Percentiles rank a stretch among this genome's conserved stretches.
These are phyloP conservation scores for Cotesia chilonis DNA, from an alignment of 1,140 invertebrate species.

Conservation along the genomic window DNA sequence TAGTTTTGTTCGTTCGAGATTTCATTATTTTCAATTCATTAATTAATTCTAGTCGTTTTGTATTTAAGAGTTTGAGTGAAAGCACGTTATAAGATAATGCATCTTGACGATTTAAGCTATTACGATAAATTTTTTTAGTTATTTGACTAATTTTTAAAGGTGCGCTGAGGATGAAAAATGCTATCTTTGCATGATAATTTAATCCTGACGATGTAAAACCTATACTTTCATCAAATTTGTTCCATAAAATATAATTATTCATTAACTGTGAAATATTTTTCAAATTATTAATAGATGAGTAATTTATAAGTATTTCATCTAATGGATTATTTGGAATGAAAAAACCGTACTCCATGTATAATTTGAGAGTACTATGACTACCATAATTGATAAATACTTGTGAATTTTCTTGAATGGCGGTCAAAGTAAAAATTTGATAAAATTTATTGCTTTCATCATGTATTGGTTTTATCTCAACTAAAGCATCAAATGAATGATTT, in stretches of 20 bases:
- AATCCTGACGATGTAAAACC: constrained; percentile 67
- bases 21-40: constrained; percentile 47
- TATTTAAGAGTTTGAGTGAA: constrained; percentile 47
- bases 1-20: constrained; percentile 36
- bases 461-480: constrained; percentile 65
- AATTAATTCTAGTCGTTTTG: constrained; percentile 46
- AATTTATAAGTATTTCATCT: constrained; percentile 68
- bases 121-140: constrained; percentile 54
- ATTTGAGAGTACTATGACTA: constrained; percentile 72
- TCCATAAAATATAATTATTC: constrained; percentile 66
- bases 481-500: constrained; percentile 74
- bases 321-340: constrained; percentile 70
- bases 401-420: constrained; percentile 63
- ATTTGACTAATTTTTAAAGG: constrained; percentile 45
- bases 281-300: constrained; percentile 61
- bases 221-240: constrained; percentile 65
- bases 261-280: constrained; percentile 53
- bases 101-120: constrained; percentile 51
- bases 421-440: constrained; percentile 68
- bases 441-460: constrained; percentile 56
- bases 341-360: constrained; percentile 82
- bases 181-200: constrained; percentile 66
- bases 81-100: constrained; percentile 36
- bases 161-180: constrained; percentile 56
- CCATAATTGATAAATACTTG: constrained; percentile 84